Conservation (phyloP, 2,888 invertebrate species). For the Schizotus pectinicornis region DNA sequence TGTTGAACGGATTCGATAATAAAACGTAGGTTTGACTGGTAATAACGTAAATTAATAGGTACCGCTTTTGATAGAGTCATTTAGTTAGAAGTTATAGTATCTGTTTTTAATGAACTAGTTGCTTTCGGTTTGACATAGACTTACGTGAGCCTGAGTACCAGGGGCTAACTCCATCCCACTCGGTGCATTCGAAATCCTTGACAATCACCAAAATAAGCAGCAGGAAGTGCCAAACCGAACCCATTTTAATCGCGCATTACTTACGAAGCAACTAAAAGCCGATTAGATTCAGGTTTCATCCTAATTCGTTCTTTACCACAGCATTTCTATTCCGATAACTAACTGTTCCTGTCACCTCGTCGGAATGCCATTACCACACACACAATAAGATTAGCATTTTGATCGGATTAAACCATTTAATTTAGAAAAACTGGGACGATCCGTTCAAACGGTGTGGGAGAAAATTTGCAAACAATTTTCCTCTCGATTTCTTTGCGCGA, state of each 20-base stretch:
- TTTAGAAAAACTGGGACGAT: too few relatives aligned
- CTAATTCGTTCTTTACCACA: conserved; percentile 8
- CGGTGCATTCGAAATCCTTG: conserved; percentile 27
- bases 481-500: too few relatives aligned
- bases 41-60: conserved; percentile 2
- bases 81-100: too few relatives aligned
- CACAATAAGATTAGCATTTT: conserved; percentile 5
- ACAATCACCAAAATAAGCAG: conserved; percentile 25
- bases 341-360: conserved; percentile 21
- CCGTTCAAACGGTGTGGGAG: too few relatives aligned
- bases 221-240: conserved; percentile 13
- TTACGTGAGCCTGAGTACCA: conserved; percentile 65
- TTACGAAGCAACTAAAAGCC: conserved; percentile 3
- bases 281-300: conserved; percentile 9
- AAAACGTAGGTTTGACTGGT: conserved; percentile 19
- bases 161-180: conserved; percentile 62
- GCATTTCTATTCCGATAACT: conserved; percentile 2
- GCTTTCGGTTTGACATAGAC: conserved; percentile 32
- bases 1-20: conserved; percentile 1
- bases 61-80: too few relatives aligned
- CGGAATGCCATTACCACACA: conserved; percentile 6
- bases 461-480: too few relatives aligned
- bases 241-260: conserved; percentile 5
- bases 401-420: too few relatives aligned
- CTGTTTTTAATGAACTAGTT: not conserved